Conservation (phyloP, 2,113 vertebrate genomes). For the Gorsachius goisagi region DNA sequence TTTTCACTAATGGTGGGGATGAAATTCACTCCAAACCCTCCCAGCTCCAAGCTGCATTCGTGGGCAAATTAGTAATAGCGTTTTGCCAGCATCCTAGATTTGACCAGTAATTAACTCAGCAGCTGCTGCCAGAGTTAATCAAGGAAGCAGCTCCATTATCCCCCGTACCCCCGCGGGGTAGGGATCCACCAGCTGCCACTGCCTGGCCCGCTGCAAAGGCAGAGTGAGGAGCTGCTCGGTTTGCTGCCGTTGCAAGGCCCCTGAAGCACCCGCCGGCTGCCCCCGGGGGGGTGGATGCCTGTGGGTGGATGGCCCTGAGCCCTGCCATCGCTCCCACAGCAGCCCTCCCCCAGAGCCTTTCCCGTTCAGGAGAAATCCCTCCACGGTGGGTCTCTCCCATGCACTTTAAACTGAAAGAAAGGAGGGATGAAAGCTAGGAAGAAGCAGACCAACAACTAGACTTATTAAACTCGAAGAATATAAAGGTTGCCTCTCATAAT, state of each 20-base stretch:
- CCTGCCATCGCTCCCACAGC: fast-evolving
- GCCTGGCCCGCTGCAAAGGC: neutral
- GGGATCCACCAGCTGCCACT: slow-evolving; percentile 13
- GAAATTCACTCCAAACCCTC: neutral
- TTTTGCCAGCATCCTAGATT: neutral
- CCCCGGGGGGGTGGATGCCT: fast-evolving
- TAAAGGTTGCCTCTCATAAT: neutral
- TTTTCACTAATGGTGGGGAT: neutral
- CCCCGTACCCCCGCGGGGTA: neutral
- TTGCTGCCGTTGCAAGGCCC: neutral
- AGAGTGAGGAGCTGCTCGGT: neutral
- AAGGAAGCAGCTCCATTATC: slow-evolving; percentile 7
- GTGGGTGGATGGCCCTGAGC: fast-evolving
- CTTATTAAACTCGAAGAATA: neutral
- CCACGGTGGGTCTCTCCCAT: neutral
- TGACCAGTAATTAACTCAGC: slow-evolving; percentile 66
- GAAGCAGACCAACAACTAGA: neutral
- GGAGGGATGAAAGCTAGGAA: neutral
- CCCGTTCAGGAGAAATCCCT: neutral
- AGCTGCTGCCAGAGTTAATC: slow-evolving; percentile 46
- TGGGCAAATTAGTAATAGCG: neutral
- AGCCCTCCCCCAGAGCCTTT: fast-evolving
- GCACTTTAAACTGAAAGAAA: neutral
- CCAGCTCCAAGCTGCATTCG: neutral
- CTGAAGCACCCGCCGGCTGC: neutral